Evolutionary conservation across 1,140 invertebrate genomes (phyloP).

Genomic region (Mya arenaria): DNA sequence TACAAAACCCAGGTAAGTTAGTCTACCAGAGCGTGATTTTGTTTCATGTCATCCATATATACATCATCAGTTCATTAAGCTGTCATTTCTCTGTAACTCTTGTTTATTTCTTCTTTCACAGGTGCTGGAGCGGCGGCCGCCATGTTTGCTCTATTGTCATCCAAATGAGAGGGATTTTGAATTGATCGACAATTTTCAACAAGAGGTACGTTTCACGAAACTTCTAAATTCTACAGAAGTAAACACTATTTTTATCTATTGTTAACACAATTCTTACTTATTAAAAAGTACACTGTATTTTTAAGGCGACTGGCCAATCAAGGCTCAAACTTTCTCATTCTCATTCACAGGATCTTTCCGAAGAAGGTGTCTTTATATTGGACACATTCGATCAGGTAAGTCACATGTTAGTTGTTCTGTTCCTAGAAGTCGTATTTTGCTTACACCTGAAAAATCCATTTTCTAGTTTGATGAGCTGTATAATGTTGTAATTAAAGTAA

Average conservation of each 20-base stretch:
- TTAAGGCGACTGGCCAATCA: no score
- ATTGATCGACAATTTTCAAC: conserved; percentile 22
- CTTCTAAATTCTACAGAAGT: no score
- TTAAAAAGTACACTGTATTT: no score
- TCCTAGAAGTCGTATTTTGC: neutral
- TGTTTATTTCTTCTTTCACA: no score
- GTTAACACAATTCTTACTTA: no score
- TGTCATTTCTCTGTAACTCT: no score
- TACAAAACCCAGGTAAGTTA: conserved; percentile 48
- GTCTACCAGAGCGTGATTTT: no score
- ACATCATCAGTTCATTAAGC: no score
- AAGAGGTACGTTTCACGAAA: conserved; percentile 43
- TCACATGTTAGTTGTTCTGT: neutral
- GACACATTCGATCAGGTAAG: conserved; percentile 43
- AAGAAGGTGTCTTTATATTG: conserved; percentile 28
- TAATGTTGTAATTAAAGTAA: no score
- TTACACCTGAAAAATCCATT: neutral
- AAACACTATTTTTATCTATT: no score
- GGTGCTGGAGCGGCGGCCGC: conserved; percentile 19
- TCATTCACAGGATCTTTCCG: conserved; percentile 43
- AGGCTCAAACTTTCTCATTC: no score
- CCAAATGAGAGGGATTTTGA: neutral
- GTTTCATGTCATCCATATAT: no score
- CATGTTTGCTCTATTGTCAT: conserved; percentile 12
- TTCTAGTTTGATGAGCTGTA: neutral